phyloP scores from a whole-genome alignment of 2,797 vertebrate genomes.

The Syngnathus acus region DNA sequence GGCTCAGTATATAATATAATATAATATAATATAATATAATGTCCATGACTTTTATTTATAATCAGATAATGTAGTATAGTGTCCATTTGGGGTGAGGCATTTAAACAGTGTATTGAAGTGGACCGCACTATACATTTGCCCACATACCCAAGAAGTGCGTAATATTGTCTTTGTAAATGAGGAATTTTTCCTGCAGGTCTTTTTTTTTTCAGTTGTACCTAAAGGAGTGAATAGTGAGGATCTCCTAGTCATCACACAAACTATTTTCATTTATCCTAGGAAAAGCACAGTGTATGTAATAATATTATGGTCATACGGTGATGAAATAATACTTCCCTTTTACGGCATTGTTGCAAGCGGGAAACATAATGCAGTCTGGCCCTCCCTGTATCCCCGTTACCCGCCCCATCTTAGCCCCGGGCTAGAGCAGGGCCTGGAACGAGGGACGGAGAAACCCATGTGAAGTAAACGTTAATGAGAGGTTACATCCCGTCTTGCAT shows the following conservation, averaged over 20 bases:
- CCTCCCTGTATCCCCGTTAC: slow-evolving; percentile 45
- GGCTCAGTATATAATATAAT: too few relatives aligned
- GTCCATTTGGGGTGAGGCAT: too few relatives aligned
- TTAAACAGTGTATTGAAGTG: too few relatives aligned
- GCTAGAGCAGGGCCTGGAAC: slow-evolving; percentile 30
- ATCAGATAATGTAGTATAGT: too few relatives aligned
- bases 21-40: too few relatives aligned
- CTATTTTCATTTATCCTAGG: slow-evolving; percentile 7
- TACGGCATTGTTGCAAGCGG: slow-evolving; percentile 54
- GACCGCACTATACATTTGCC: too few relatives aligned
- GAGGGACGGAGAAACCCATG: neutral
- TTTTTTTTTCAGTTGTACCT: neutral
- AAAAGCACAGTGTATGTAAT: slow-evolving; percentile 15
- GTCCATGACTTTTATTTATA: too few relatives aligned
- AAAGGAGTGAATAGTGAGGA: neutral
- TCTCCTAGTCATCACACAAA: neutral
- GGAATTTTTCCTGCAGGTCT: too few relatives aligned
- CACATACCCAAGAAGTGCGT: too few relatives aligned
- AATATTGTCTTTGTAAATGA: too few relatives aligned
- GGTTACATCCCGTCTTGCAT: neutral
- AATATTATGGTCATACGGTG: slow-evolving; percentile 31
- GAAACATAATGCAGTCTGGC: slow-evolving; percentile 40
- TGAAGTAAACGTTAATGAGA: neutral
- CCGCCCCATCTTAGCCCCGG: slow-evolving; percentile 47
- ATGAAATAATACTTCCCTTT: slow-evolving; percentile 59